Evolutionary conservation across 53 echinoderm and acorn worm genomes (phyloP).

Genomic region (Zoroaster sp.): DNA sequence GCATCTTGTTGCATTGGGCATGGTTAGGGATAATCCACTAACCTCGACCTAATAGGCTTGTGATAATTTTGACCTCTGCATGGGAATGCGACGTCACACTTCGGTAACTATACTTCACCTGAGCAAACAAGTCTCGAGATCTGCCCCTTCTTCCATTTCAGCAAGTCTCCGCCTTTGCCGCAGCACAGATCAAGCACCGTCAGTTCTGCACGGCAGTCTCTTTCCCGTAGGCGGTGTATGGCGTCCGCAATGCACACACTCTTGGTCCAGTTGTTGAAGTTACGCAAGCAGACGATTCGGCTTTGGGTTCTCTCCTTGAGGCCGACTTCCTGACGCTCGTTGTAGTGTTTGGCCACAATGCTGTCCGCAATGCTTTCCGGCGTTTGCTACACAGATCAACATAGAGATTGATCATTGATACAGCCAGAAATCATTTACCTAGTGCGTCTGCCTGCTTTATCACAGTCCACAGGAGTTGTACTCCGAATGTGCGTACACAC

Average conservation of each 20-base stretch:
- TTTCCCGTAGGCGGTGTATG: conserved; percentile 53
- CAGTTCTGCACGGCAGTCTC: conserved; percentile 39
- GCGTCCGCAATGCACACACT: conserved; percentile 85
- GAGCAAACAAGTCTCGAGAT: conserved; percentile 90
- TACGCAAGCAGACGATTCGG: conserved; percentile 85
- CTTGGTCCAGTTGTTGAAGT: conserved; percentile 99
- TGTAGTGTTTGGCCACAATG: conserved; percentile 92
- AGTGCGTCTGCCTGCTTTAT: background rate
- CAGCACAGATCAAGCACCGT: conserved; percentile 91
- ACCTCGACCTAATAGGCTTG: too few species aligned
- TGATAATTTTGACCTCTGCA: too few species aligned
- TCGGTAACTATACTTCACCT: conserved; percentile 65
- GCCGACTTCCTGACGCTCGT: conserved; percentile 84
- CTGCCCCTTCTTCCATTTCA: conserved; percentile 95
- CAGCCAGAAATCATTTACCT: background rate
- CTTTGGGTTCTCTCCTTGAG: conserved; percentile 75
- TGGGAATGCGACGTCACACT: too few species aligned
- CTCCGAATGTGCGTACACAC: background rate
- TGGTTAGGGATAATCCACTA: too few species aligned
- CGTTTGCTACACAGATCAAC: background rate
- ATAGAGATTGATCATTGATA: background rate
- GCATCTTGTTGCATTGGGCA: too few species aligned
- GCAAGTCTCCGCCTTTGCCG: conserved; percentile 96
- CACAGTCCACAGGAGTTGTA: too few species aligned
- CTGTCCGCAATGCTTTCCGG: conserved; percentile 18